Evolutionary conservation across 2,113 vertebrate species (phyloP).

Genomic region (Sus scrofa): T2T-Sscrofa CM000830.6:33275001-33275500

Average conservation of each 20-base stretch:
- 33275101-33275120: background rate
- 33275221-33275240: background rate
- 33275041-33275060: background rate
- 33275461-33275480: background rate
- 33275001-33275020: background rate
- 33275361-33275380: background rate
- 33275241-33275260: background rate
- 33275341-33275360: background rate
- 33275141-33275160: background rate
- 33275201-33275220: background rate
- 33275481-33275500: background rate
- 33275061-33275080: background rate
- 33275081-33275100: background rate
- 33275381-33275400: background rate
- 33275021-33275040: background rate
- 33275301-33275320: background rate
- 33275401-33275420: slow-evolving; percentile 6
- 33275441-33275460: background rate
- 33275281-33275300: background rate
- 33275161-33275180: background rate
- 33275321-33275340: background rate
- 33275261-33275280: background rate
- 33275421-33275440: background rate
- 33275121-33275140: background rate
- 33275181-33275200: background rate